Base-by-base conservation (phyloP, 2,797 vertebrate genomes). In the Perdix hodgsoniae region DNA sequence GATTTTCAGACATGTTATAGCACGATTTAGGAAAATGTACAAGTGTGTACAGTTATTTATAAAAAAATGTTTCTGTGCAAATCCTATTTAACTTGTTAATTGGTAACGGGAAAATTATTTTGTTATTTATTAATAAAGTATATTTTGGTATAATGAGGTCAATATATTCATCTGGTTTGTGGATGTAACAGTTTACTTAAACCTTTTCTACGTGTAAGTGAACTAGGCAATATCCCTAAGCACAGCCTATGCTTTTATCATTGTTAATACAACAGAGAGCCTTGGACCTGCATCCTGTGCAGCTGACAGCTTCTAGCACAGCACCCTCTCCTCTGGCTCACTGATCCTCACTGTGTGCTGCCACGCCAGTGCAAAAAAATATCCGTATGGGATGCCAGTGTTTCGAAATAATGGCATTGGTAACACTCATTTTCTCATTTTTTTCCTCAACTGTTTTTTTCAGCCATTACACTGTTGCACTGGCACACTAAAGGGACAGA, bases 81-180 rank as follows among this genome's bases (percentile, higher is more conserved):
- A 83, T 83, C 35, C 37, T 91, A 18, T 86, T 17, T 60, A 64
- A 47, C 44, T 37, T 80, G 29, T 84, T 90, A 93, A 45, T 83
- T 79, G 45, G 70, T 83, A 42, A 78, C 47, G 59, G 27, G 11
- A 14, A 71, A 86, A 91, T 69, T 86, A 77, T 52, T 75, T 94
- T 69, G 44, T 4, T 92, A 56, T 78, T 90, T 83, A 96, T 90
- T 80, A 97, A 95, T 96, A 93, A 96, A 97, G 6, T 79, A 8
- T 95, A 83, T 96, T 96, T 94, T 95, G 63, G 10, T 84, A 82
- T 52, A 73, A 64, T 40, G 11, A n/a, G 54, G 26, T 93, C 61
- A 61, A 7, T 92, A 22, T 65, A 85, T 90, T 93, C 8, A 57
- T 92, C 33, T 44, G 11, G 29, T 79, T 54, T 31, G 40, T 49